Evolutionary conservation across 64 coral and sea anemone genomes (phyloP), one percentile per base, ranked within the genome.

Genomic region (Dendronephthya gigantea): DNA sequence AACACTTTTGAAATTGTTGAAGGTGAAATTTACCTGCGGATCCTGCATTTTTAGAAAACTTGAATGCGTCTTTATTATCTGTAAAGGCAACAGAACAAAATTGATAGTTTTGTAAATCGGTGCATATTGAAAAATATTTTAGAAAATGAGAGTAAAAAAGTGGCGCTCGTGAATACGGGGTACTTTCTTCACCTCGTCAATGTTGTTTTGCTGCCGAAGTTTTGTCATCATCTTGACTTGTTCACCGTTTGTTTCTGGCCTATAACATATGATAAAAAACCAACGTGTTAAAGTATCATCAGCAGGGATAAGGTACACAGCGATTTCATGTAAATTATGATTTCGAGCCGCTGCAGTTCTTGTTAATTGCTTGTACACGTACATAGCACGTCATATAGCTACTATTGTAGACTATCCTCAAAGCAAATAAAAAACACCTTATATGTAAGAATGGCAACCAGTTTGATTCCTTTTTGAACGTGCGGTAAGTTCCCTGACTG

Each of bases 191-290:
- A 98, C 95, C 95, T 98, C 95, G 35, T 98, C 95, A 50, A 93
- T 93, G 40, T 98, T 93, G 35, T 89, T 91, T 84, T 93, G 68
- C 9, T 93, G 95, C 39, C 84, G 93, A 1, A 98, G 87, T 83
- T 93, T 92, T 47, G 95, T 91, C 90, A 93, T 98, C 13, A 49
- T 89, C 89, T 98, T 98, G 17, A 98, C 91, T 88, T 98, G 87
- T 38, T 89, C 82, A 32, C 89, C 51, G 36, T 88, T 88, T 33
- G 88, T 82, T 49, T 98, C 92, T 62, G 95, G 84, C 23, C 95
- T 98, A 49, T 15, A 90, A 4, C 27, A 35, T 9, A 3, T 29
- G 59, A 86, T 85, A 35, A 9, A 16, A 3, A 39, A n/a, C n/a
- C n/a, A n/a, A n/a, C n/a, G n/a, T n/a, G n/a, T n/a, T n/a, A n/a